These are phyloP conservation scores for Nyctibius grandis DNA, from an alignment of 2,797 vertebrate species.

Conservation along the genomic window DNA sequence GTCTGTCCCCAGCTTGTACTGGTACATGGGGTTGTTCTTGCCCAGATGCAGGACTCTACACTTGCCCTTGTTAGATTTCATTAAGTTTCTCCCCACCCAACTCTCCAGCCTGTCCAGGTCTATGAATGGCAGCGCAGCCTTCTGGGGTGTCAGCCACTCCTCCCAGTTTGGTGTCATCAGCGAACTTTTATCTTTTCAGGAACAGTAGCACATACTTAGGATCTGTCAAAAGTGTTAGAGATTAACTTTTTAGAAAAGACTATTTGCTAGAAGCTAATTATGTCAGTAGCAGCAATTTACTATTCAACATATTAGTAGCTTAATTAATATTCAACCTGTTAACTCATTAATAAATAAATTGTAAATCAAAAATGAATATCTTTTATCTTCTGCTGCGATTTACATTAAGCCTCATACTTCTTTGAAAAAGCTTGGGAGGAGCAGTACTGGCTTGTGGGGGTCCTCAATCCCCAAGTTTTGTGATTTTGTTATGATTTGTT, in stretches of 20 bases:
- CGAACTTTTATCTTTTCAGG: conserved; percentile 1
- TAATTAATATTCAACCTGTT: background rate
- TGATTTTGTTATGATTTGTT: background rate
- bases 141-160: too few species aligned
- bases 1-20: too few species aligned
- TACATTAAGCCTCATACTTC: background rate
- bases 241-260: background rate
- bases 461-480: background rate
- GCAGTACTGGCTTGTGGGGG: background rate
- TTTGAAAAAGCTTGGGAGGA: background rate
- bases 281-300: background rate
- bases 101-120: too few species aligned
- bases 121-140: too few species aligned
- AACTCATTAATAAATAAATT: background rate
- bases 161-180: too few species aligned
- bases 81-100: too few species aligned
- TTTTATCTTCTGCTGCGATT: background rate
- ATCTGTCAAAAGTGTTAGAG: background rate
- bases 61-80: too few species aligned
- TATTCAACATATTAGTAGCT: background rate
- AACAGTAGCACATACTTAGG: background rate
- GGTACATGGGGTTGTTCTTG: too few species aligned
- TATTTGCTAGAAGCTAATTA: background rate
- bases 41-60: too few species aligned
- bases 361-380: background rate